phyloP scores from a whole-genome alignment of 1,140 invertebrate genomes.

The Brachionus asplanchnoidis region DNA sequence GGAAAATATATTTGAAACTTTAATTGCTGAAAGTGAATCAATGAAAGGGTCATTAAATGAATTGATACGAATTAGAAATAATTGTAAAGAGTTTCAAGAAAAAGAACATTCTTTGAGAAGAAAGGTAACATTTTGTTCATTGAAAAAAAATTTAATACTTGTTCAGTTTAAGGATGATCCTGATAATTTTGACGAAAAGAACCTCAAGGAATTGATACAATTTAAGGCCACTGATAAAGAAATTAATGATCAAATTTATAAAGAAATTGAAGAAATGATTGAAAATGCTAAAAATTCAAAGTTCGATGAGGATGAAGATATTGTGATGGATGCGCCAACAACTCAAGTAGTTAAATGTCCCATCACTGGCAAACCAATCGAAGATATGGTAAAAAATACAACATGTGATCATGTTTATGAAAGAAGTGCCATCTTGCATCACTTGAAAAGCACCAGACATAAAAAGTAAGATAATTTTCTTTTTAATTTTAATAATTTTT shows the following conservation, averaged over 20 bases:
- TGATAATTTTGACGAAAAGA: slow-evolving; percentile 2
- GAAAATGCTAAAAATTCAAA: background rate
- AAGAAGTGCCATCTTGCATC: background rate
- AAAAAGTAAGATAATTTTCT: background rate
- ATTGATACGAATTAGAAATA: background rate
- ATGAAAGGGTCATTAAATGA: background rate
- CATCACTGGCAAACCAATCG: slow-evolving; percentile 24
- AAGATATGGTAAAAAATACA: background rate
- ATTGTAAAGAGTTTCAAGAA: background rate
- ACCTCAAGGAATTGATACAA: background rate
- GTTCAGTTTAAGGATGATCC: background rate
- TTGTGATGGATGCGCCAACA: slow-evolving; percentile 32
- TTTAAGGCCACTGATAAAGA: background rate
- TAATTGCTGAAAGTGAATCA: background rate
- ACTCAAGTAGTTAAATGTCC: slow-evolving; percentile 36
- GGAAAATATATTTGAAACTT: background rate
- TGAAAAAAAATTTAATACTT: background rate
- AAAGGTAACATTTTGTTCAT: background rate
- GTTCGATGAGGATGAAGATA: background rate
- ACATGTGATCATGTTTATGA: slow-evolving; percentile 34
- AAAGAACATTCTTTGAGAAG: background rate
- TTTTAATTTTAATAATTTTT: background rate
- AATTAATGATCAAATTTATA: background rate
- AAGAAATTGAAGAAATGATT: background rate
- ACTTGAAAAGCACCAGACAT: background rate